Percentiles rank a stretch among this genome's conserved stretches.
Evolutionary conservation across 2,888 invertebrate species (phyloP).

Genomic region (Tribolium freemani): DNA sequence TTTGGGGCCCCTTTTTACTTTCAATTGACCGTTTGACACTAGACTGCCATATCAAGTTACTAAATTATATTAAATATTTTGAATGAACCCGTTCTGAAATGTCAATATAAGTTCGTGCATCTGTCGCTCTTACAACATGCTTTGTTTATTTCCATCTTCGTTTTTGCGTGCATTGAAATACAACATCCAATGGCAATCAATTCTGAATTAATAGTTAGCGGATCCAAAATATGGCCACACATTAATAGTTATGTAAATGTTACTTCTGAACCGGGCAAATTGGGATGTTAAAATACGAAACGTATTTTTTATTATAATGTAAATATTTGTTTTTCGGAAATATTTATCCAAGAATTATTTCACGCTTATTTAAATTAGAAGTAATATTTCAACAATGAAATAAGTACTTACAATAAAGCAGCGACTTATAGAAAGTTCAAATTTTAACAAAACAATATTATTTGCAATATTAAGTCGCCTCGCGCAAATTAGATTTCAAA

Average conservation of each 20-base stretch:
- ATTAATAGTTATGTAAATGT: not conserved
- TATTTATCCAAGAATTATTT: not conserved
- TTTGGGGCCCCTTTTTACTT: slow-evolving; percentile 31
- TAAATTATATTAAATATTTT: slow-evolving; percentile 43
- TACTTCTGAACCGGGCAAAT: not conserved
- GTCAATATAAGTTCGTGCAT: slow-evolving; percentile 35
- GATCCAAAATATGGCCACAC: slow-evolving; percentile 13
- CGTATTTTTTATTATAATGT: not conserved
- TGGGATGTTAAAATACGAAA: not conserved
- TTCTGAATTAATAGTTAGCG: slow-evolving; percentile 27
- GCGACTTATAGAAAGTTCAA: not conserved
- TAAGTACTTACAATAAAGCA: not conserved
- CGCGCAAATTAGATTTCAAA: not conserved
- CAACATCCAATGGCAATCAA: slow-evolving; percentile 27
- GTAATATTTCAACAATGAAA: not conserved
- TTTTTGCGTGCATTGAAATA: slow-evolving; percentile 23
- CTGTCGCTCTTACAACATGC: slow-evolving; percentile 22
- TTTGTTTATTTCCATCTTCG: slow-evolving; percentile 26
- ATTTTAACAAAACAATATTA: not conserved
- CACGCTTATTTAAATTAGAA: not conserved
- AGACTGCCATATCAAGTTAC: slow-evolving; percentile 41
- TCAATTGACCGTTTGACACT: slow-evolving; percentile 42
- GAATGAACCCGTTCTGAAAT: slow-evolving; percentile 38
- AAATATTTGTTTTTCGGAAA: not conserved
- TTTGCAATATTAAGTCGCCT: not conserved